A percentile compares a stretch with the other conserved stretches of the same genome.
Evolutionary conservation across 2,888 invertebrate genomes (phyloP).

Genomic region (Trichopoda pennipes): DNA sequence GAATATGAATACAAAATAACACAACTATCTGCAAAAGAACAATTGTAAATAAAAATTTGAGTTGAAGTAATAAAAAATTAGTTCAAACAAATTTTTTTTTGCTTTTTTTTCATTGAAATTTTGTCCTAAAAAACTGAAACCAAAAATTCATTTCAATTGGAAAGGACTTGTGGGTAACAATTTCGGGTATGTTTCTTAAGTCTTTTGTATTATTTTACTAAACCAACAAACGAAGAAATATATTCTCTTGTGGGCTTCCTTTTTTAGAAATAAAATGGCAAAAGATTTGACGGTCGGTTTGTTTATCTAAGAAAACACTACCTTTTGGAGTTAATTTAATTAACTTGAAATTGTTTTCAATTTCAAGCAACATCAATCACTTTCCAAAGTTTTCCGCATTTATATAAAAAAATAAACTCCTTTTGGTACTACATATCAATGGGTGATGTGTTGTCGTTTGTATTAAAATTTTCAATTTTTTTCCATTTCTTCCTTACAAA

Average conservation of each 20-base stretch:
- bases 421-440: conserved; percentile 14
- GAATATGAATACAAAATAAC: too few relatives aligned
- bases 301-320: conserved; percentile 31
- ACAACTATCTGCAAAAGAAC: too few relatives aligned
- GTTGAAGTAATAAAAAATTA: too few relatives aligned
- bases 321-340: conserved; percentile 60
- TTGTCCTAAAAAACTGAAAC: too few relatives aligned
- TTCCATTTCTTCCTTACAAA: conserved; percentile 32
- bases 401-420: conserved; percentile 47
- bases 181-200: conserved; percentile 22
- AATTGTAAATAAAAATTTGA: too few relatives aligned
- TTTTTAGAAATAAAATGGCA: background rate
- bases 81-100: too few relatives aligned
- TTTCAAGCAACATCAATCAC: conserved; percentile 64
- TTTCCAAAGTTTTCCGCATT: conserved; percentile 70
- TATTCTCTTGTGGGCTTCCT: background rate
- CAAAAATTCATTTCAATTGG: background rate
- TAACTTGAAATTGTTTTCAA: conserved; percentile 16
- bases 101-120: too few relatives aligned
- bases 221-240: background rate
- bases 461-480: background rate
- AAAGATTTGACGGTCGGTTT: background rate
- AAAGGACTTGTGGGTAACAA: too few relatives aligned
- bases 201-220: conserved; percentile 9
- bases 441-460: conserved; percentile 22